Evolutionary conservation across 1,140 invertebrate genomes (phyloP).

Genomic region (Diachasmimorpha longicaudata): DNA sequence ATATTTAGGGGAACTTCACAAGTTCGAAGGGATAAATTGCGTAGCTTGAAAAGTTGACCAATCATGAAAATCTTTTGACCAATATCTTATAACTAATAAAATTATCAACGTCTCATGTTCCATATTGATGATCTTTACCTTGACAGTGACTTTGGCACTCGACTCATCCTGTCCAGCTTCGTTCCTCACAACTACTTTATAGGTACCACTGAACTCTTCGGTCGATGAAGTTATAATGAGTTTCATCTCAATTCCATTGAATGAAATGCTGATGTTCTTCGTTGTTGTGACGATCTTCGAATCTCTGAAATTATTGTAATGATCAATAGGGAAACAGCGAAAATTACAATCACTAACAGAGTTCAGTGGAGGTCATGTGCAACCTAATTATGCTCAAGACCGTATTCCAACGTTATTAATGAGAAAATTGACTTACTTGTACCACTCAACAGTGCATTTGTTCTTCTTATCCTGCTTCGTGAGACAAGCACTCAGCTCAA

Average conservation of each 20-base stretch:
- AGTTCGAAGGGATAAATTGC: not conserved
- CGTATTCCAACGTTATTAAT: too few species aligned
- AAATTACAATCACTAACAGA: not conserved
- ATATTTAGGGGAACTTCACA: not conserved
- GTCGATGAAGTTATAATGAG: conserved; percentile 75
- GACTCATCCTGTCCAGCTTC: conserved; percentile 85
- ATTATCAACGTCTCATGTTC: not conserved
- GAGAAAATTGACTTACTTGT: conserved; percentile 65
- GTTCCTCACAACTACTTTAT: conserved; percentile 81
- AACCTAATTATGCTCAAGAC: too few species aligned
- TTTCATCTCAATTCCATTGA: conserved; percentile 82
- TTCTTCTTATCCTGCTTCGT: conserved; percentile 74
- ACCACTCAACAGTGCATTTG: conserved; percentile 80
- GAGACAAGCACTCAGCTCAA: conserved; percentile 78
- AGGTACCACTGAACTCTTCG: conserved; percentile 74
- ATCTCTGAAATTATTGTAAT: conserved; percentile 64
- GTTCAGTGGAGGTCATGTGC: too few species aligned
- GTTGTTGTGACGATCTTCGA: conserved; percentile 74
- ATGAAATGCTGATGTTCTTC: conserved; percentile 73
- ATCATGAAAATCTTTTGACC: not conserved
- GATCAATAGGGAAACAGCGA: too few species aligned
- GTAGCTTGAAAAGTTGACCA: not conserved
- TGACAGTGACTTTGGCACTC: conserved; percentile 75
- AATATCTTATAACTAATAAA: not conserved
- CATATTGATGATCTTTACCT: conserved; percentile 47